phyloP scores from a whole-genome alignment of 2,113 vertebrate species.

The Aptenodytes forsteri region DNA sequence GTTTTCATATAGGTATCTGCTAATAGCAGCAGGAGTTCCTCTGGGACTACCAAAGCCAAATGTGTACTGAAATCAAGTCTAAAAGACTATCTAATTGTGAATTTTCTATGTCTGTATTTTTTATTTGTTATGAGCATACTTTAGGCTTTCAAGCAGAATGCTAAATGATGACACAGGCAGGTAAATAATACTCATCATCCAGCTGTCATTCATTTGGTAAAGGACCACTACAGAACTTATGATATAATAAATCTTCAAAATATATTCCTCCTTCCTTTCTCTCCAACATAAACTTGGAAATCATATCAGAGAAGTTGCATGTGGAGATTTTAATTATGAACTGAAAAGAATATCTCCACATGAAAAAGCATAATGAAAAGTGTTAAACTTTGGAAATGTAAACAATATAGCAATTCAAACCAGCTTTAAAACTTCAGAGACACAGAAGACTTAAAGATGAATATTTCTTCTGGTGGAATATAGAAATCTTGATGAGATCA shows the following conservation, averaged over 20 bases:
- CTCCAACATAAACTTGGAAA: not conserved
- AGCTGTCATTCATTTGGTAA: conserved; percentile 4
- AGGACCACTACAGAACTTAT: not conserved
- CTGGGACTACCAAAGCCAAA: conserved; percentile 44
- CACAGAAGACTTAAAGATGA: not conserved
- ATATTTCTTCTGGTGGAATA: not conserved
- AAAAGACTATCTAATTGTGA: conserved; percentile 25
- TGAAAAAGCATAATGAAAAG: not conserved
- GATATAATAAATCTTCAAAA: not conserved
- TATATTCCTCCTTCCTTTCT: not conserved
- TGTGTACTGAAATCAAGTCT: conserved; percentile 32
- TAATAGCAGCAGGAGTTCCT: conserved; percentile 51
- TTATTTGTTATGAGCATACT: conserved; percentile 46
- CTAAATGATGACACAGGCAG: conserved; percentile 16
- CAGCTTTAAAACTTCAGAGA: not conserved
- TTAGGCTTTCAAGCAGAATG: conserved; percentile 20
- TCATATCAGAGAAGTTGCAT: not conserved
- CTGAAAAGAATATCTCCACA: not conserved
- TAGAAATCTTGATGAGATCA: not conserved
- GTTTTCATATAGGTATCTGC: conserved; percentile 43
- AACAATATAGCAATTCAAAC: not conserved
- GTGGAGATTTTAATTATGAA: conserved; percentile 2
- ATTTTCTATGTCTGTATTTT: conserved; percentile 54
- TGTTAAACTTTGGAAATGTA: not conserved
- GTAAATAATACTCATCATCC: not conserved